A percentile compares a stretch with the other conserved stretches of the same genome.
Evolutionary conservation across 1,140 invertebrate species (phyloP).

Genomic region (Stegodyphus mimosarum): DNA sequence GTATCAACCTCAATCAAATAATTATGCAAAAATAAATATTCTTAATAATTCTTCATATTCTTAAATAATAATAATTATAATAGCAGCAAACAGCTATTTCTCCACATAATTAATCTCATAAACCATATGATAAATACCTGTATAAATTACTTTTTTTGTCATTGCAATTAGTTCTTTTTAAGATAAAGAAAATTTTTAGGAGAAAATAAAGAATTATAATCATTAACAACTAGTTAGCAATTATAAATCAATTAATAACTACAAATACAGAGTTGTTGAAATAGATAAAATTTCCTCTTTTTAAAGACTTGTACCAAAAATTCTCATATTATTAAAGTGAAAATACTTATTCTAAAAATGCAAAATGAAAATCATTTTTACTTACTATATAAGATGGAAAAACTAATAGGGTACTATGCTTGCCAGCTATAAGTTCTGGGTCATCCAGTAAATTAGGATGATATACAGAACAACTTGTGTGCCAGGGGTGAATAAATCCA

Average conservation of each 20-base stretch:
- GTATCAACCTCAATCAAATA: no score
- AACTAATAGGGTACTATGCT: slow-evolving; percentile 91
- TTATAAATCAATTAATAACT: no score
- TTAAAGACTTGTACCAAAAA: neutral
- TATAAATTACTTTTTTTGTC: no score
- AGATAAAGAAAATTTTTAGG: neutral
- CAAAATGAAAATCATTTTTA: neutral
- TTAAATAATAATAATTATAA: no score
- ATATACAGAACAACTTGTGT: slow-evolving; percentile 70
- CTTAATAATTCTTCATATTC: no score
- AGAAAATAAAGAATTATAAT: neutral
- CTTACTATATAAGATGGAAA: slow-evolving; percentile 91
- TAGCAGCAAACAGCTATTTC: no score
- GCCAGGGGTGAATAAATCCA: slow-evolving; percentile 59
- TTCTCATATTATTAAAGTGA: neutral
- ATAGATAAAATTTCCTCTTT: neutral
- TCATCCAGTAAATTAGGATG: slow-evolving; percentile 91
- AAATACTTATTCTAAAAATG: neutral
- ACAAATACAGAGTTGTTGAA: no score
- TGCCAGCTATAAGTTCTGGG: slow-evolving; percentile 92
- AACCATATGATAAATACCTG: no score
- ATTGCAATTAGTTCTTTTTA: no score
- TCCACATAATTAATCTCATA: no score
- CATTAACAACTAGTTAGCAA: no score
- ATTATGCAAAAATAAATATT: no score